Evolutionary conservation across 2,113 vertebrate species (phyloP).

Genomic region (Zapus hudsonius): DNA sequence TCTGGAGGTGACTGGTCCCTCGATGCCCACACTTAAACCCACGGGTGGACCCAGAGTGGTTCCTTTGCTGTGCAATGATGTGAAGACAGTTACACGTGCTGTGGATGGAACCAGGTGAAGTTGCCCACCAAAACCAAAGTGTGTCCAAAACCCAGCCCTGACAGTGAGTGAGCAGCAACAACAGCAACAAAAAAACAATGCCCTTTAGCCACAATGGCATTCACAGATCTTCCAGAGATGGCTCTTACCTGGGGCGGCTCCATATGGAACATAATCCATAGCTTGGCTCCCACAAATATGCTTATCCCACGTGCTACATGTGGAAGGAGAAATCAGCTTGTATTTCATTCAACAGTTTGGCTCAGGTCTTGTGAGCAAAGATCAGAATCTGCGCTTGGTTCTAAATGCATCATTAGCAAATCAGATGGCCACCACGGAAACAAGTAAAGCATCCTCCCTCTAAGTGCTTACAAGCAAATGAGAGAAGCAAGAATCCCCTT

Average conservation of each 20-base stretch:
- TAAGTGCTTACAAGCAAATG: not conserved
- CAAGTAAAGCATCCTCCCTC: not conserved
- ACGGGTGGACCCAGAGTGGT: not conserved
- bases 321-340: conserved; percentile 58
- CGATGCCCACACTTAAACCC: not conserved
- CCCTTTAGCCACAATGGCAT: not conserved
- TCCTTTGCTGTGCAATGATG: not conserved
- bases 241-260: conserved; percentile 61
- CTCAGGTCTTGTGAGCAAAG: conserved; percentile 42
- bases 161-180: not conserved
- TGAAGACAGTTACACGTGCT: not conserved
- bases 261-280: conserved; percentile 49
- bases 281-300: conserved; percentile 61
- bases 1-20: not conserved
- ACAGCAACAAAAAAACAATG: not conserved
- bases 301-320: conserved; percentile 56
- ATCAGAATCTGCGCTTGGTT: not conserved
- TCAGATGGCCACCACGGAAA: not conserved
- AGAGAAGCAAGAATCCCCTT: not conserved
- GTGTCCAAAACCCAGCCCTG: conserved; percentile 5
- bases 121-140: not conserved
- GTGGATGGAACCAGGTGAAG: not conserved
- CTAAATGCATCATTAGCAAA: conserved; percentile 46
- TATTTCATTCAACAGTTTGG: not conserved
- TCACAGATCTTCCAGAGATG: not conserved